Conservation (phyloP, 2,888 invertebrate genomes). For the Phortica magna region DNA sequence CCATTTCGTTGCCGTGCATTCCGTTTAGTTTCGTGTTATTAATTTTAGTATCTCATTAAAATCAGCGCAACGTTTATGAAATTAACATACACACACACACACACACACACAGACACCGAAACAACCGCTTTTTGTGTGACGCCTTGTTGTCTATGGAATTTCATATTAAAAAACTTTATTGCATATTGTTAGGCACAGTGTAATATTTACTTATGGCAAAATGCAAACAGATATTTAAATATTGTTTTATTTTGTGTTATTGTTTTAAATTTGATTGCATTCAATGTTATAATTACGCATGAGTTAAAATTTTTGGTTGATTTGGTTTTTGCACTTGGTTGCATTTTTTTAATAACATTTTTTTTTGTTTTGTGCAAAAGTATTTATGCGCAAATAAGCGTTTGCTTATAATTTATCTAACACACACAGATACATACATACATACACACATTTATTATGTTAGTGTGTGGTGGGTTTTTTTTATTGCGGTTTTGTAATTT, state of each 20-base stretch:
- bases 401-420: constrained; percentile 4
- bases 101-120: background rate
- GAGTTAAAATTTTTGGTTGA: constrained; percentile 53
- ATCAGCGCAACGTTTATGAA: constrained; percentile 57
- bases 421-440: constrained; percentile 39
- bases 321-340: constrained; percentile 65
- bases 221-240: background rate
- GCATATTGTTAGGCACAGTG: background rate
- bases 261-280: background rate
- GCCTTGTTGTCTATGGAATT: background rate
- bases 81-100: constrained; percentile 40
- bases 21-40: constrained; percentile 63
- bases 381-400: constrained; percentile 9
- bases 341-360: constrained; percentile 17
- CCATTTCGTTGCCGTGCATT: background rate
- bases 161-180: background rate
- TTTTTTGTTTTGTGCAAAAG: background rate
- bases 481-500: constrained; percentile 60
- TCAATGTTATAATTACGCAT: constrained; percentile 10
- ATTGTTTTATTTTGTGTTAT: background rate
- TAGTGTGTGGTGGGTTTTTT: too few relatives aligned
- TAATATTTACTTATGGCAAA: background rate
- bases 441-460: constrained; percentile 48
- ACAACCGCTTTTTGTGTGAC: background rate
- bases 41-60: constrained; percentile 69